Evolutionary conservation across 2,797 vertebrate genomes (phyloP).

Genomic region (Neosilurus mollespiculum): DNA sequence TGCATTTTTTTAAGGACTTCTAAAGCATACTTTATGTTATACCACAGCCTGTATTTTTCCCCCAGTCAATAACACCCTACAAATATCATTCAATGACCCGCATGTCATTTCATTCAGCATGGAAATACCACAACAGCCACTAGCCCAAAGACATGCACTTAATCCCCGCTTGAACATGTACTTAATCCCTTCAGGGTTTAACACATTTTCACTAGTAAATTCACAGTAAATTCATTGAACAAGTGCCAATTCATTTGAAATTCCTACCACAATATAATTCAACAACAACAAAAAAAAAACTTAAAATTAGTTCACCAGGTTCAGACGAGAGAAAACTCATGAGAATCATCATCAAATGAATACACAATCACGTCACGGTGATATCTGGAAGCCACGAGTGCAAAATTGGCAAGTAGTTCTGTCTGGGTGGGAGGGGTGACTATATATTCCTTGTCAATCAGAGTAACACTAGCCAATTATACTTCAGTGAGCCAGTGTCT

Average conservation of each 20-base stretch:
- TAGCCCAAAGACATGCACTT: constrained; percentile 16
- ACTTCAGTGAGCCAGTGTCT: not conserved
- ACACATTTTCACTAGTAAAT: not conserved
- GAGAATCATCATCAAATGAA: not conserved
- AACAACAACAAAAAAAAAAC: not conserved
- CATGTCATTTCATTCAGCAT: constrained; percentile 22
- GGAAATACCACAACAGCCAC: constrained; percentile 35
- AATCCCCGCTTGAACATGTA: not conserved
- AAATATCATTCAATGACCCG: constrained; percentile 18
- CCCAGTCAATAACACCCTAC: constrained; percentile 15
- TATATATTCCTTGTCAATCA: not conserved
- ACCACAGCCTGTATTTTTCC: not conserved
- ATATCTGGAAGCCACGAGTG: not conserved
- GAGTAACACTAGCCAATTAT: not conserved
- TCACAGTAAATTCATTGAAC: not conserved
- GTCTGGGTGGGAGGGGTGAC: not conserved
- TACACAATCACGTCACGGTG: not conserved
- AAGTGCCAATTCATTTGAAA: not conserved
- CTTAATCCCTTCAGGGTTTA: not conserved
- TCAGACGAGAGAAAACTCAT: not conserved
- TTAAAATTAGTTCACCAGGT: not conserved
- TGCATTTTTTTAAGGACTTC: not conserved
- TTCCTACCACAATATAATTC: not conserved
- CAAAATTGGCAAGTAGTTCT: not conserved
- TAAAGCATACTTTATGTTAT: not conserved